Evolutionary conservation across 2,113 vertebrate genomes (phyloP).

Genomic region (Brachypteracias leptosomus): DNA sequence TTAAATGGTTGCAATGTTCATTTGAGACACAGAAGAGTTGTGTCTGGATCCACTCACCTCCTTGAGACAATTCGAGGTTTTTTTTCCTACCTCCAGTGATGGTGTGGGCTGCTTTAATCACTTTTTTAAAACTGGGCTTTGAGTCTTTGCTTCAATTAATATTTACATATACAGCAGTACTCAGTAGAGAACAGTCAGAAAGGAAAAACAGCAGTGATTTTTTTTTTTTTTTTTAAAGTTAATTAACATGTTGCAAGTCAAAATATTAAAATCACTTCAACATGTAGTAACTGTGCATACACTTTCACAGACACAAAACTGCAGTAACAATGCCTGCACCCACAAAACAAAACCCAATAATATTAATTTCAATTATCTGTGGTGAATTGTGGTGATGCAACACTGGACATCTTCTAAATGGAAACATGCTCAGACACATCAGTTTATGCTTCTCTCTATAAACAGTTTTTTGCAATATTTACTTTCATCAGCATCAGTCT

Average conservation of each 20-base stretch:
- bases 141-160: neutral
- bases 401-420: neutral
- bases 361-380: neutral
- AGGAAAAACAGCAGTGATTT: neutral
- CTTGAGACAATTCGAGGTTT: neutral
- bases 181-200: neutral
- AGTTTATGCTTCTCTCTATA: neutral
- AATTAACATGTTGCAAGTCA: neutral
- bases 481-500: neutral
- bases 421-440: neutral
- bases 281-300: rapidly evolving
- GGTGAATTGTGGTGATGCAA: neutral
- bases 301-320: neutral
- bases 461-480: neutral
- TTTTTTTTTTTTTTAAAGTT: neutral
- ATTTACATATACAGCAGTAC: neutral
- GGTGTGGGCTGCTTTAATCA: neutral
- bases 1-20: neutral
- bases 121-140: neutral
- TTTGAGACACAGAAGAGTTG: neutral
- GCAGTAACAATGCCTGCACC: neutral
- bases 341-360: neutral
- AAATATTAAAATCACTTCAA: neutral
- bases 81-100: neutral
- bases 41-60: neutral